phyloP scores from a whole-genome alignment of 2,888 invertebrate species.

The Noctua comes region DNA sequence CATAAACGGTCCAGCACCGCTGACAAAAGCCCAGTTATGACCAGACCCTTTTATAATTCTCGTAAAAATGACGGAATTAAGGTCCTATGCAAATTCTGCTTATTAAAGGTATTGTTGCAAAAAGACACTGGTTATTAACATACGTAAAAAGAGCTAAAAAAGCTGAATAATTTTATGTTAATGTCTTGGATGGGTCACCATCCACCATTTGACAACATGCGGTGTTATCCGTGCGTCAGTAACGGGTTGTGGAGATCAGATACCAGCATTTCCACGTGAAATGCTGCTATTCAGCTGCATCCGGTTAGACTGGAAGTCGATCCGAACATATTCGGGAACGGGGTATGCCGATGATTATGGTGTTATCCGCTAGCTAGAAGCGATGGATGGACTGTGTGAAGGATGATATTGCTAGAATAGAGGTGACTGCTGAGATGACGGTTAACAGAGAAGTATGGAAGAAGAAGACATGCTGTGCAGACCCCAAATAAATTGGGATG shows the following conservation, averaged over 20 bases:
- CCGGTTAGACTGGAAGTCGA: neutral
- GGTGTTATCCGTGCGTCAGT: neutral
- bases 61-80: slow-evolving; percentile 65
- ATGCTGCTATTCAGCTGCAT: neutral
- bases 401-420: too few relatives aligned
- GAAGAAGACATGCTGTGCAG: too few relatives aligned
- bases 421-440: too few relatives aligned
- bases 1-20: slow-evolving; percentile 24
- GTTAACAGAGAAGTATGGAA: too few relatives aligned
- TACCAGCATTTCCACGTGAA: neutral
- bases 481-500: too few relatives aligned
- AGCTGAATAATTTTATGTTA: slow-evolving; percentile 32
- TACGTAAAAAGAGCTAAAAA: slow-evolving; percentile 36
- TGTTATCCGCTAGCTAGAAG: neutral
- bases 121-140: slow-evolving; percentile 34
- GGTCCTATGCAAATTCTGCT: slow-evolving; percentile 67
- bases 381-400: too few relatives aligned
- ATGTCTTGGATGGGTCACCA: slow-evolving; percentile 2
- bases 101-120: slow-evolving; percentile 57
- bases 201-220: slow-evolving; percentile 22
- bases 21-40: slow-evolving; percentile 55
- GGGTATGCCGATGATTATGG: too few relatives aligned
- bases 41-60: slow-evolving; percentile 47
- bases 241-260: neutral
- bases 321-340: neutral